Evolutionary conservation across 1,140 invertebrate genomes (phyloP).

Genomic region (Anastrepha obliqua): DNA sequence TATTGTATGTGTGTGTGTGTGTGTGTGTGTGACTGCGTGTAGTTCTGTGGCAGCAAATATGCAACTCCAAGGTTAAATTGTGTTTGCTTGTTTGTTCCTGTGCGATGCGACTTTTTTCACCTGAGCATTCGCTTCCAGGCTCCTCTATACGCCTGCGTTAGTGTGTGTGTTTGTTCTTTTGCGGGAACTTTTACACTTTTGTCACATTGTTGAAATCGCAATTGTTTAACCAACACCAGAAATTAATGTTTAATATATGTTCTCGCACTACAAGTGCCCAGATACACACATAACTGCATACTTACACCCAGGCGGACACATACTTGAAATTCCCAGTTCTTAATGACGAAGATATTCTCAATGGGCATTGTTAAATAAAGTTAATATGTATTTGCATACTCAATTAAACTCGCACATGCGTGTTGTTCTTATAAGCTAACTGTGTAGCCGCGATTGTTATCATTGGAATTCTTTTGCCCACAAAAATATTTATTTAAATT

Average conservation of each 20-base stretch:
- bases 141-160: not conserved
- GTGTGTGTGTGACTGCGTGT: not conserved
- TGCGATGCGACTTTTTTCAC: constrained; percentile 35
- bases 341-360: constrained; percentile 37
- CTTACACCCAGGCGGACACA: not conserved
- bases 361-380: constrained; percentile 38
- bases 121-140: not conserved
- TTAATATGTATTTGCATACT: not conserved
- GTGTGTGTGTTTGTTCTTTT: not conserved
- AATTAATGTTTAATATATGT: constrained; percentile 50
- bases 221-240: constrained; percentile 35
- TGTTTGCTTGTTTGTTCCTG: constrained; percentile 14
- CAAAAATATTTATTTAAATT: not conserved
- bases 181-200: constrained; percentile 19
- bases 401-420: not conserved
- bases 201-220: constrained; percentile 49
- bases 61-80: constrained; percentile 36
- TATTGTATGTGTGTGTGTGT: not conserved
- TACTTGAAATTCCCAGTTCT: constrained; percentile 2
- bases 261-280: constrained; percentile 7
- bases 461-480: not conserved
- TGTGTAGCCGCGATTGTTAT: not conserved
- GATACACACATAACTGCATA: not conserved
- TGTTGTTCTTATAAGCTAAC: not conserved
- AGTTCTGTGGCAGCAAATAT: not conserved